Percentiles rank a stretch among this genome's conserved stretches.
Conservation (phyloP, 2,797 vertebrate species). For the Phoeniculus purpureus region DNA sequence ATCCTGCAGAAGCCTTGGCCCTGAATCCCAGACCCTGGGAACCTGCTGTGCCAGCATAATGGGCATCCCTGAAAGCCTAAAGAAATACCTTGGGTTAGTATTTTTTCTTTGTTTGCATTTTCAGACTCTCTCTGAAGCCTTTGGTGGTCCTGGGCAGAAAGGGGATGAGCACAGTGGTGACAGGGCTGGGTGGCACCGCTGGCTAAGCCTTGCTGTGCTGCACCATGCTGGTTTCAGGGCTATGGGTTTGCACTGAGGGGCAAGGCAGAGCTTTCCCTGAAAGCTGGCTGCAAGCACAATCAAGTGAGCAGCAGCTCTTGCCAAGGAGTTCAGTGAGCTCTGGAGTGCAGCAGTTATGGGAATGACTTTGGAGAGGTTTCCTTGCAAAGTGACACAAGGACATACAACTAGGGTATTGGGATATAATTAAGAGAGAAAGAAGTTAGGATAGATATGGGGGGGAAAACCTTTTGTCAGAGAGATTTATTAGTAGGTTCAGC, state of each 20-base stretch:
- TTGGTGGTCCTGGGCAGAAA: neutral
- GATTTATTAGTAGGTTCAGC: slow-evolving; percentile 60
- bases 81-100: neutral
- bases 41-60: neutral
- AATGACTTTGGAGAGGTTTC: slow-evolving; percentile 35
- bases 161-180: neutral
- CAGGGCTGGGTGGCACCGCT: neutral
- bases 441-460: slow-evolving; percentile 31
- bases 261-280: neutral
- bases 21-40: neutral
- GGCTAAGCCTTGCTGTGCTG: neutral
- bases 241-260: neutral
- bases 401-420: slow-evolving; percentile 35
- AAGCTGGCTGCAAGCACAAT: neutral
- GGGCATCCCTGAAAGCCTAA: neutral
- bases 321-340: neutral
- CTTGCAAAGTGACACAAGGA: slow-evolving; percentile 58
- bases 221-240: neutral
- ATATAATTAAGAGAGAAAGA: slow-evolving; percentile 55
- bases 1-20: neutral
- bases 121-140: neutral
- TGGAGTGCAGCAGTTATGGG: neutral
- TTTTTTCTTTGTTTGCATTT: neutral
- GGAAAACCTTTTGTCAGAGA: slow-evolving; percentile 58
- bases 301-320: neutral